Evolutionary conservation across 2,888 invertebrate genomes (phyloP).

Genomic region (Trilocha varians): DNA sequence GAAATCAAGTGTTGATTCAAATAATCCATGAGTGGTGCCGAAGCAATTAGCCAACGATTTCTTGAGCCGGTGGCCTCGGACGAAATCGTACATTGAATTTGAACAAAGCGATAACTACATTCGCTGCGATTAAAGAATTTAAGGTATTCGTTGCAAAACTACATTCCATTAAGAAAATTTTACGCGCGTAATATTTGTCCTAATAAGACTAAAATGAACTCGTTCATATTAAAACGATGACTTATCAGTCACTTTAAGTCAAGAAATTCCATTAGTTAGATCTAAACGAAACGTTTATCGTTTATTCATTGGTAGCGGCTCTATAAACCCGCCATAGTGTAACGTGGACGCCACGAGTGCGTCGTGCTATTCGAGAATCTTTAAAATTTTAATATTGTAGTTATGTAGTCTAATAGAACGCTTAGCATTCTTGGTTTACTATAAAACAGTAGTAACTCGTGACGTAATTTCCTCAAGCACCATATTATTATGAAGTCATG

Average conservation of each 20-base stretch:
- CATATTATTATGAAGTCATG: conserved; percentile 64
- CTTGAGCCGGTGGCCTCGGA: conserved; percentile 57
- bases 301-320: conserved; percentile 6
- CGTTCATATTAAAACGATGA: no score
- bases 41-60: conserved; percentile 56
- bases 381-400: conserved; percentile 15
- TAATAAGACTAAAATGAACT: no score
- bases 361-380: conserved; percentile 28
- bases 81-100: conserved; percentile 46
- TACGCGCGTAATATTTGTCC: background rate
- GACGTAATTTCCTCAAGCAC: conserved; percentile 56
- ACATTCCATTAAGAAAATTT: conserved; percentile 8
- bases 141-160: conserved; percentile 25
- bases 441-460: conserved; percentile 33
- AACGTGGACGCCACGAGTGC: conserved; percentile 65
- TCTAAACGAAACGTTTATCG: background rate
- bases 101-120: conserved; percentile 45
- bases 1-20: conserved; percentile 17
- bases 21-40: conserved; percentile 36
- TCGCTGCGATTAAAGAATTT: conserved; percentile 26
- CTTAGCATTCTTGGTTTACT: conserved; percentile 43
- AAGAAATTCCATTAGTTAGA: background rate
- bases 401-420: conserved; percentile 18
- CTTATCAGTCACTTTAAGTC: no score
- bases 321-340: conserved; percentile 54